phyloP scores from a whole-genome alignment of 1,140 invertebrate genomes.

The Bombyx mori region ASM3026992v2 NC_085130.1:1721001-1721500 shows the following conservation, averaged over 20 bases:
- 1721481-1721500: slow-evolving; percentile 76
- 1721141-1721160: slow-evolving; percentile 76
- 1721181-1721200: slow-evolving; percentile 79
- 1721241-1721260: slow-evolving; percentile 14
- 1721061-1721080: slow-evolving; percentile 72
- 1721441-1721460: slow-evolving; percentile 72
- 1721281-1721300: slow-evolving; percentile 71
- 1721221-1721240: slow-evolving; percentile 20
- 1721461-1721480: slow-evolving; percentile 73
- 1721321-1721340: slow-evolving; percentile 78
- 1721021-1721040: slow-evolving; percentile 79
- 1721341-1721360: slow-evolving; percentile 78
- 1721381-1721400: slow-evolving; percentile 78
- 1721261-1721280: slow-evolving; percentile 23
- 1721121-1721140: slow-evolving; percentile 75
- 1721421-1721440: slow-evolving; percentile 76
- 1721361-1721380: slow-evolving; percentile 80
- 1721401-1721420: slow-evolving; percentile 83
- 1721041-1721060: slow-evolving; percentile 79
- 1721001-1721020: slow-evolving; percentile 84
- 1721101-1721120: slow-evolving; percentile 74
- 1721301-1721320: slow-evolving; percentile 81
- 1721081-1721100: slow-evolving; percentile 73
- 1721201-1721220: slow-evolving; percentile 39
- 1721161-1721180: slow-evolving; percentile 69